These are phyloP conservation scores for Xiphorhynchus elegans DNA, from an alignment of 2,113 vertebrate species.

Conservation along the genomic window DNA sequence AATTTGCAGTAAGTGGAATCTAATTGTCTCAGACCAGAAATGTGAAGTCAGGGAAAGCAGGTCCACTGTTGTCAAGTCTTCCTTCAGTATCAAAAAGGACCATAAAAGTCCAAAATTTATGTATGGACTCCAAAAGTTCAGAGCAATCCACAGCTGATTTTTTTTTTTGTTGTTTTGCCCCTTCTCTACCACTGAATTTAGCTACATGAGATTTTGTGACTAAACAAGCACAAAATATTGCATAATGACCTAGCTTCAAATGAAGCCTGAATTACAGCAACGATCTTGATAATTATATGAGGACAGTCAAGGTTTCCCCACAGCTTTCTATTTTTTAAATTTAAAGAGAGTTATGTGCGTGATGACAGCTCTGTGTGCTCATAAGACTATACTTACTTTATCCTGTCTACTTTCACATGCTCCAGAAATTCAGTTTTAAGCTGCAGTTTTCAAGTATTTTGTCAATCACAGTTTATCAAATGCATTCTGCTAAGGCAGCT, in stretches of 20 bases:
- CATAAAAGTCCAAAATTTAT: neutral
- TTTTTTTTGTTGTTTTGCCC: neutral
- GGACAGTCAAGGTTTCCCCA: neutral
- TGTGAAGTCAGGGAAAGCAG: neutral
- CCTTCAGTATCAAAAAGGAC: neutral
- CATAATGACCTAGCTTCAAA: neutral
- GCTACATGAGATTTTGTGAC: neutral
- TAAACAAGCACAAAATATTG: neutral
- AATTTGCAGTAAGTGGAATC: neutral
- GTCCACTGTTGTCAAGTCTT: neutral
- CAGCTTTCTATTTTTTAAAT: neutral
- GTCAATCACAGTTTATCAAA: constrained; percentile 74
- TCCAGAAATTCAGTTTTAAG: constrained; percentile 60
- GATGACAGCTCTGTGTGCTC: constrained; percentile 39
- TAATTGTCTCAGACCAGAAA: neutral
- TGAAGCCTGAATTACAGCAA: neutral
- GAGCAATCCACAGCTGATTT: neutral
- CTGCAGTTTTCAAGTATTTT: constrained; percentile 69
- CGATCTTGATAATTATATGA: constrained; percentile 7
- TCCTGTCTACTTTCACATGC: constrained; percentile 38
- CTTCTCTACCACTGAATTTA: neutral
- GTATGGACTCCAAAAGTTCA: neutral
- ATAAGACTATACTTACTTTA: constrained; percentile 47
- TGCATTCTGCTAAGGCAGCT: constrained; percentile 70
- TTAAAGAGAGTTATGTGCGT: neutral